Evolutionary conservation across 2,888 invertebrate species (phyloP).

Genomic region (Sphaeridia pumilis): DNA sequence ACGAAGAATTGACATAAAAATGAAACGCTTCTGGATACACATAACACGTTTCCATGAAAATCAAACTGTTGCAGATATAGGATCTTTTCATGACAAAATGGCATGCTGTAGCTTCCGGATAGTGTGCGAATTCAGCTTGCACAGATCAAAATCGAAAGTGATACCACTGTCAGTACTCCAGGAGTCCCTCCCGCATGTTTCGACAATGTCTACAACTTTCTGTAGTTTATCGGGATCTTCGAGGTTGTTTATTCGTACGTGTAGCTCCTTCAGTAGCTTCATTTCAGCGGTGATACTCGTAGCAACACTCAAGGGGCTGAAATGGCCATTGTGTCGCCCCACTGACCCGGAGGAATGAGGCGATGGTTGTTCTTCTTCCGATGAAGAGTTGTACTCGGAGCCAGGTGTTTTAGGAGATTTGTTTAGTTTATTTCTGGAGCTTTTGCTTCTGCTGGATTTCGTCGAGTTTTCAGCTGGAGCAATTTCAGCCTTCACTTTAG

Average conservation of each 20-base stretch:
- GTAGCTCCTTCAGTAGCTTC: slow-evolving; percentile 33
- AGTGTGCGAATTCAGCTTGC: slow-evolving; percentile 32
- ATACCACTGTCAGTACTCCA: slow-evolving; percentile 33
- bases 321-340: slow-evolving; percentile 7
- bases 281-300: slow-evolving; percentile 36
- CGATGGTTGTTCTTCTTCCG: background rate
- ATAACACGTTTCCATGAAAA: too few species aligned
- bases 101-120: slow-evolving; percentile 32
- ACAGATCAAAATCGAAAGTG: slow-evolving; percentile 36
- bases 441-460: background rate
- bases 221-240: slow-evolving; percentile 35
- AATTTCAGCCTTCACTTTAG: background rate
- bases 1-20: too few species aligned
- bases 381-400: background rate
- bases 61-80: too few species aligned
- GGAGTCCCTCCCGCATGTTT: slow-evolving; percentile 32
- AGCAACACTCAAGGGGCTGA: slow-evolving; percentile 32
- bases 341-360: background rate
- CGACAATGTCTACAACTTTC: slow-evolving; percentile 35
- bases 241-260: slow-evolving; percentile 25
- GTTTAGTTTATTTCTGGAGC: background rate
- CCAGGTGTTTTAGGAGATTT: background rate
- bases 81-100: slow-evolving; percentile 17
- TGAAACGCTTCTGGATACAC: too few species aligned
- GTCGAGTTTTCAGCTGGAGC: slow-evolving; percentile 8